A percentile compares a stretch with the other conserved stretches of the same genome.
These are phyloP conservation scores for Cyanistes caeruleus DNA, from an alignment of 2,113 vertebrate genomes.

Conservation along the genomic window DNA sequence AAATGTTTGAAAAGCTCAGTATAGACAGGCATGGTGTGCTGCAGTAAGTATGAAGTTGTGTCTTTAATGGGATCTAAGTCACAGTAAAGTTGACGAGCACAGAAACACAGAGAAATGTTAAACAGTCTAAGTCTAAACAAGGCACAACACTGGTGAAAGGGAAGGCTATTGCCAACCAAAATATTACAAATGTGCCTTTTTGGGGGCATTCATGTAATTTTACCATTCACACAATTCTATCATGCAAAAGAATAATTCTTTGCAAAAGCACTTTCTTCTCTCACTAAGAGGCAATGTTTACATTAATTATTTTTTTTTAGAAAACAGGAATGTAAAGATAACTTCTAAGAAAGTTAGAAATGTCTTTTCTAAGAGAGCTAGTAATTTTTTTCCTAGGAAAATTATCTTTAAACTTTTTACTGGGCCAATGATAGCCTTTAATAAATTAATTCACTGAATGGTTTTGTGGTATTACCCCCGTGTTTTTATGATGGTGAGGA, in stretches of 20 bases:
- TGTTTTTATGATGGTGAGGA: not conserved
- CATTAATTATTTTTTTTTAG: not conserved
- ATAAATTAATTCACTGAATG: not conserved
- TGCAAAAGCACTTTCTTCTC: not conserved
- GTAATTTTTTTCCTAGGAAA: not conserved
- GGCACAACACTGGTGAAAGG: not conserved
- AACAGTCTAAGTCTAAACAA: not conserved
- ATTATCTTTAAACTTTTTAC: not conserved
- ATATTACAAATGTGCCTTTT: not conserved
- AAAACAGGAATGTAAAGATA: not conserved
- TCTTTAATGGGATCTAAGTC: not conserved
- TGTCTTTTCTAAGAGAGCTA: not conserved
- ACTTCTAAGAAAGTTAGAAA: not conserved
- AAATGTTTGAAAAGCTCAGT: constrained; percentile 13
- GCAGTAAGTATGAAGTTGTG: not conserved
- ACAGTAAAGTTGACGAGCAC: not conserved
- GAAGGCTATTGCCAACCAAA: not conserved
- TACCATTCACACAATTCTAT: not conserved
- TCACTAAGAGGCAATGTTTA: not conserved
- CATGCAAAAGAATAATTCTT: not conserved
- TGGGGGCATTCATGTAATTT: not conserved
- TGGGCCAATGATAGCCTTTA: not conserved
- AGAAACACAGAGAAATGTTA: not conserved
- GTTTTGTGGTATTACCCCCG: not conserved
- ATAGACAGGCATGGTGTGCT: not conserved